phyloP scores from a whole-genome alignment of 2,888 invertebrate species.

The Oxytorus armatus region DNA sequence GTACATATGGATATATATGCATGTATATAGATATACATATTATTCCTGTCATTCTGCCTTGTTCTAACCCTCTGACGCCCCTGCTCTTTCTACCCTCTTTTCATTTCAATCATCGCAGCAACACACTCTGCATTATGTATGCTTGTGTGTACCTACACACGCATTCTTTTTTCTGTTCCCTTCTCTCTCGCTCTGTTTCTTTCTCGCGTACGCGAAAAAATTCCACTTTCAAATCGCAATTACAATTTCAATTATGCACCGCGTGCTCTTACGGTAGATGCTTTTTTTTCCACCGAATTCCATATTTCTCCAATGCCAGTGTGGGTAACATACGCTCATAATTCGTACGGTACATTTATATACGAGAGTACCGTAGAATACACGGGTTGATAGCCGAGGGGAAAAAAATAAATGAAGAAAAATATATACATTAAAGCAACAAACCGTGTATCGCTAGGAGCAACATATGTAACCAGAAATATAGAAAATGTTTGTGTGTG shows the following conservation, averaged over 20 bases:
- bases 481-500: background rate
- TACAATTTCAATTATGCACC: slow-evolving; percentile 65
- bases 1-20: slow-evolving; percentile 14
- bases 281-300: slow-evolving; percentile 33
- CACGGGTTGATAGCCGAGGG: too few species aligned
- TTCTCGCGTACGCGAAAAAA: slow-evolving; percentile 15
- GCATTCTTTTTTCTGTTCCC: background rate
- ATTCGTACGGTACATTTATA: slow-evolving; percentile 3
- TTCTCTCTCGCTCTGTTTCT: background rate
- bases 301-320: slow-evolving; percentile 25
- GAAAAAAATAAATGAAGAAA: too few species aligned
- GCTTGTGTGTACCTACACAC: background rate
- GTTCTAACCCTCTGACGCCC: too few species aligned
- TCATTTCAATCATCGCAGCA: background rate
- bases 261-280: slow-evolving; percentile 30
- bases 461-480: too few species aligned
- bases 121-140: too few species aligned
- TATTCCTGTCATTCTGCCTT: too few species aligned
- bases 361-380: background rate
- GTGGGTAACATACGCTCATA: background rate
- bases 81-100: background rate
- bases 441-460: too few species aligned
- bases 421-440: too few species aligned
- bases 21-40: slow-evolving; percentile 11
- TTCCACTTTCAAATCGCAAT: slow-evolving; percentile 64